Evolutionary conservation across 1,140 invertebrate species (phyloP).

Genomic region (Dryas iulia): DNA sequence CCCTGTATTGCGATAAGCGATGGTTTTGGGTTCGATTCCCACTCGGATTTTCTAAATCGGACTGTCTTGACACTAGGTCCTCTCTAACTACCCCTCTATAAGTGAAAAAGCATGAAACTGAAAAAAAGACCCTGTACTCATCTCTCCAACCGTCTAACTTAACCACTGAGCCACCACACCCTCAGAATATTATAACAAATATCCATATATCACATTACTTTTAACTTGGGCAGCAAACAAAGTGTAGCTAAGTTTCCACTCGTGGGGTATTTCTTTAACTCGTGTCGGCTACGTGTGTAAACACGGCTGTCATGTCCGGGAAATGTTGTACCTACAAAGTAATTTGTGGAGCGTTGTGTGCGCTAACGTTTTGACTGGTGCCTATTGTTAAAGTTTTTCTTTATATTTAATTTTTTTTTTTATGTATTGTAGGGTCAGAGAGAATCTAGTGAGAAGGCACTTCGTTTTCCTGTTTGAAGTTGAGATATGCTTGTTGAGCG

Average conservation of each 20-base stretch:
- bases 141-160: neutral
- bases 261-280: slow-evolving; percentile 56
- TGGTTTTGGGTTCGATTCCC: too few species aligned
- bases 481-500: too few species aligned
- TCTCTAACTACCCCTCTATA: too few species aligned
- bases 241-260: slow-evolving; percentile 46
- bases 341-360: slow-evolving; percentile 51
- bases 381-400: slow-evolving; percentile 6
- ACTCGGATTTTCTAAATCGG: too few species aligned
- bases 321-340: slow-evolving; percentile 59
- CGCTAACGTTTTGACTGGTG: slow-evolving; percentile 8
- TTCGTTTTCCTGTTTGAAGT: too few species aligned
- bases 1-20: too few species aligned
- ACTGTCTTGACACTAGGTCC: too few species aligned
- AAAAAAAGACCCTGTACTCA: neutral
- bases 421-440: too few species aligned
- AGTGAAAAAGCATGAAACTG: too few species aligned
- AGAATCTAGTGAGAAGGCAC: too few species aligned
- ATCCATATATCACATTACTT: neutral
- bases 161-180: neutral
- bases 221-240: slow-evolving; percentile 35
- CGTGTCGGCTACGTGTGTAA: slow-evolving; percentile 51
- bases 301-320: slow-evolving; percentile 56
- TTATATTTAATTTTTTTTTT: neutral
- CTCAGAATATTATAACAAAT: neutral